A percentile compares a stretch with the other conserved stretches of the same genome.
Evolutionary conservation across 1,140 invertebrate species (phyloP).

Genomic region (Chironomus tepperi): DNA sequence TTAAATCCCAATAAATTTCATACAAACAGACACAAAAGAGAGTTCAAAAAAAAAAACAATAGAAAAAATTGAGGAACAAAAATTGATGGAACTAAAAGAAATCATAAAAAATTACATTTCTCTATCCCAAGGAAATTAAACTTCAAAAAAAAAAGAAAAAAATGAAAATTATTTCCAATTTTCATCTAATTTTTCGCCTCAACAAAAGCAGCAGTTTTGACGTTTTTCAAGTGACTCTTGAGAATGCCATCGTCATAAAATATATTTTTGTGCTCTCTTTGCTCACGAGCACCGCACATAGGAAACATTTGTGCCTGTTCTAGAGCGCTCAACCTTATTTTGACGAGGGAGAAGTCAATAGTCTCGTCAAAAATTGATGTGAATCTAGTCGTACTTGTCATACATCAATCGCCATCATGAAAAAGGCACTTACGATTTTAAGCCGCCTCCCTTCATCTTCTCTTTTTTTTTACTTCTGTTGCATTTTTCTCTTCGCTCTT

Average conservation of each 20-base stretch:
- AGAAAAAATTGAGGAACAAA: no score
- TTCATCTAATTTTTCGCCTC: background rate
- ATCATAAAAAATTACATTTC: conserved; percentile 8
- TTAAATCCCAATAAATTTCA: no score
- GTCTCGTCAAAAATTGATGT: background rate
- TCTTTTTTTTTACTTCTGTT: background rate
- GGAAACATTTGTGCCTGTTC: background rate
- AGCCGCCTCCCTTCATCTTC: background rate
- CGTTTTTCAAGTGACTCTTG: no score
- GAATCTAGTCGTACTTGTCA: conserved; percentile 16
- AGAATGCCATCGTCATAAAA: no score
- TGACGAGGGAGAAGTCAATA: conserved; percentile 9
- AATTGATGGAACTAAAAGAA: no score
- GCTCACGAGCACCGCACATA: background rate
- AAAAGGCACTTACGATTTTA: conserved; percentile 16
- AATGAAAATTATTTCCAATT: background rate
- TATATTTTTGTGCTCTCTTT: background rate
- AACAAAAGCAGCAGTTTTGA: background rate
- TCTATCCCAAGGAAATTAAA: conserved; percentile 13
- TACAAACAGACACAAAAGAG: no score
- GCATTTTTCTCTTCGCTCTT: background rate
- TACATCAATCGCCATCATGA: conserved; percentile 22
- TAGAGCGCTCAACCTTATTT: background rate
- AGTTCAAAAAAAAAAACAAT: no score
- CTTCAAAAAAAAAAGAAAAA: background rate